A percentile compares a stretch with the other conserved stretches of the same genome.
These are phyloP conservation scores for Sorex maritimensis DNA, from an alignment of 2,797 vertebrate genomes.

Conservation along the genomic window DNA sequence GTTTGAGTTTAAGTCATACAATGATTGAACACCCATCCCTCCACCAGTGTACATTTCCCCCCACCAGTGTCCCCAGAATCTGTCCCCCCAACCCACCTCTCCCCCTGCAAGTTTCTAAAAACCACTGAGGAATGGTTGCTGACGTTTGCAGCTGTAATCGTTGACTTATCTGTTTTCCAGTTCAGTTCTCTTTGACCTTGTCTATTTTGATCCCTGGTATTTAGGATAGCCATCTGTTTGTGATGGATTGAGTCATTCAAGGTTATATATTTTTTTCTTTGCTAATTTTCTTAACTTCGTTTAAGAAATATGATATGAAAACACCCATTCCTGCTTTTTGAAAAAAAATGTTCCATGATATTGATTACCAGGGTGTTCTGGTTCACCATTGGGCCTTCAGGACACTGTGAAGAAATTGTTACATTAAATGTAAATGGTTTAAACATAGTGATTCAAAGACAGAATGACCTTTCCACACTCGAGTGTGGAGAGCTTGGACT, in stretches of 20 bases:
- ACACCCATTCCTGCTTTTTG: background rate
- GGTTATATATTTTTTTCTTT: background rate
- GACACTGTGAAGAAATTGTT: background rate
- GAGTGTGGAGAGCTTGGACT: no score
- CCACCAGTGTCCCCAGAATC: no score
- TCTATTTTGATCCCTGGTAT: background rate
- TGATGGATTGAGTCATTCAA: background rate
- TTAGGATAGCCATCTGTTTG: background rate
- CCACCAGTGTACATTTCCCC: no score
- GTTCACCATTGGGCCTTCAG: background rate
- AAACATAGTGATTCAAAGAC: background rate
- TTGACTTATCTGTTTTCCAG: background rate
- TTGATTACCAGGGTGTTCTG: background rate
- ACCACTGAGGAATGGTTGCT: background rate
- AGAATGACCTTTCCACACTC: background rate
- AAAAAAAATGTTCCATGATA: background rate
- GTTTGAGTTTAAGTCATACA: no score
- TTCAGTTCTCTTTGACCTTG: background rate
- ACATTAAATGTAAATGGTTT: slow-evolving; percentile 32
- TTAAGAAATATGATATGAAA: slow-evolving; percentile 17
- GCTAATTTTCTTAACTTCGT: background rate
- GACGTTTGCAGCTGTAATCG: background rate
- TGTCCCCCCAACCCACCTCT: no score
- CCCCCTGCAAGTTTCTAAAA: no score
- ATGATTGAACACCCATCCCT: no score